phyloP scores from a whole-genome alignment of 2,797 vertebrate genomes.

The Megalops cyprinoides region DNA sequence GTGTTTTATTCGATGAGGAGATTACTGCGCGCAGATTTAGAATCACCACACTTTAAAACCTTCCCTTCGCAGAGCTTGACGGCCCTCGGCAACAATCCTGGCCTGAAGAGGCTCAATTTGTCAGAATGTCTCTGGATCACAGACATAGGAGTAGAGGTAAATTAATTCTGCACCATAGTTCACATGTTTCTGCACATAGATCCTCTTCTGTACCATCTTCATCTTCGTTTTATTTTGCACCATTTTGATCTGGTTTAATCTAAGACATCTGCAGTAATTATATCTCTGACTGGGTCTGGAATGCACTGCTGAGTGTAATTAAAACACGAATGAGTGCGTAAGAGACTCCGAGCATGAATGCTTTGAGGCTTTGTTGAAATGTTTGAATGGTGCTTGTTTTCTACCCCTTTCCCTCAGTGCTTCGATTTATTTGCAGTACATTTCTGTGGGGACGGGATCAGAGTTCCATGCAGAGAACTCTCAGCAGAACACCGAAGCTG shows the following conservation, averaged over 20 bases:
- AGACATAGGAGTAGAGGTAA: constrained; percentile 73
- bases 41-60: neutral
- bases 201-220: neutral
- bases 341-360: neutral
- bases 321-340: neutral
- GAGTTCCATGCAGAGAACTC: neutral
- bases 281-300: too few relatives aligned
- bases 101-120: constrained; percentile 73
- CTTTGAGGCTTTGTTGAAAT: neutral
- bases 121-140: constrained; percentile 74
- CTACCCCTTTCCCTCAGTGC: neutral
- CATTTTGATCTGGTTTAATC: neutral
- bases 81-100: constrained; percentile 57
- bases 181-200: neutral
- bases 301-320: too few relatives aligned
- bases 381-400: neutral
- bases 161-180: constrained; percentile 17
- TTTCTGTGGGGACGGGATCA: neutral
- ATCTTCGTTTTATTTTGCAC: neutral
- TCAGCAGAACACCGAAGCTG: neutral
- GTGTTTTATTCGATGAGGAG: neutral
- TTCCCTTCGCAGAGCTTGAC: constrained; percentile 67
- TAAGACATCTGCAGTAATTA: constrained; percentile 3
- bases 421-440: neutral
- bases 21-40: neutral